A percentile compares a stretch with the other conserved stretches of the same genome.
These are phyloP conservation scores for Reticulitermes speratus DNA, from an alignment of 1,140 invertebrate species.

Conservation along the genomic window DNA sequence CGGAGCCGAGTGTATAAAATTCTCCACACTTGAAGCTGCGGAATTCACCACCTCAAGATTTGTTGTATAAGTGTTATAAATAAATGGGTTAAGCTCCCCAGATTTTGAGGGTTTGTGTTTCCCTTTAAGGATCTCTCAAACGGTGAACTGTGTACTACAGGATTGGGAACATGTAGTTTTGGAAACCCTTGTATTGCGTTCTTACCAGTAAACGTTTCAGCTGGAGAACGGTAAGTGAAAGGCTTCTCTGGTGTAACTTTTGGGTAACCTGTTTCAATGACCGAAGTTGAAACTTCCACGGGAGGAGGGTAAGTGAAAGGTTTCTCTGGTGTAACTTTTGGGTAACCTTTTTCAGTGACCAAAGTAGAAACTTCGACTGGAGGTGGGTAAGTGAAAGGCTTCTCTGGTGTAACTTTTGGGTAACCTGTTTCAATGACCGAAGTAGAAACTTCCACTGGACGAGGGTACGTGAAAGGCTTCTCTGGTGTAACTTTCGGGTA, in stretches of 20 bases:
- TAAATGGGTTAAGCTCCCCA: background rate
- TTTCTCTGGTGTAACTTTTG: background rate
- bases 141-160: background rate
- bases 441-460: background rate
- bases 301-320: background rate
- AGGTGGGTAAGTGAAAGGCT: background rate
- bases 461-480: background rate
- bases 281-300: background rate
- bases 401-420: background rate
- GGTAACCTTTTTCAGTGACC: background rate
- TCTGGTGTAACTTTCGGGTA: background rate
- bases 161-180: background rate
- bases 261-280: too few relatives aligned
- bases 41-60: background rate
- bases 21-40: background rate
- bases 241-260: too few relatives aligned
- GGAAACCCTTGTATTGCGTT: too few relatives aligned
- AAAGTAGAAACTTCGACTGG: background rate
- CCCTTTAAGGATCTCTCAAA: background rate
- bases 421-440: background rate
- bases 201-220: too few relatives aligned
- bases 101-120: background rate
- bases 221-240: too few relatives aligned
- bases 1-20: background rate
- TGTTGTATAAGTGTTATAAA: background rate